These are phyloP conservation scores for Sinosuthora webbiana DNA, from an alignment of 2,113 vertebrate genomes.

Conservation along the genomic window DNA sequence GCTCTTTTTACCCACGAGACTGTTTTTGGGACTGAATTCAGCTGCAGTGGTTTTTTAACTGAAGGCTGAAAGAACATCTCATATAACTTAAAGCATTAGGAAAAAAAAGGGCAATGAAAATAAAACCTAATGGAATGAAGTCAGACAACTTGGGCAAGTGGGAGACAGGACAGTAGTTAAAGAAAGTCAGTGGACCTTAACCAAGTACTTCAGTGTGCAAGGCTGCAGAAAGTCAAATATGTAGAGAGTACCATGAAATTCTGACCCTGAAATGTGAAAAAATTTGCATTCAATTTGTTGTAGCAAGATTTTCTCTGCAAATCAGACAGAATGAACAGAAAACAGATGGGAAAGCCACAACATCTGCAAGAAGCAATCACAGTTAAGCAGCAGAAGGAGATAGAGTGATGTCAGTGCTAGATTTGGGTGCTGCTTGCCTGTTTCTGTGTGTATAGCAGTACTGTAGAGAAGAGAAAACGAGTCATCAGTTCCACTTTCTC, in stretches of 20 bases:
- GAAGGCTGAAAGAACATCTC: not conserved
- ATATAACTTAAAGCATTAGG: not conserved
- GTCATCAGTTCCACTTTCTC: not conserved
- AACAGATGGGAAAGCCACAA: not conserved
- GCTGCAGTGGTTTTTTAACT: not conserved
- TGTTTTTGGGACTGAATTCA: not conserved
- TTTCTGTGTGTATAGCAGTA: not conserved
- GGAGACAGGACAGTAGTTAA: not conserved
- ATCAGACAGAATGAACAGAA: not conserved
- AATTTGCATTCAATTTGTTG: not conserved
- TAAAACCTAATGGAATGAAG: not conserved
- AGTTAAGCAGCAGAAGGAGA: not conserved
- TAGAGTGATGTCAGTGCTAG: not conserved
- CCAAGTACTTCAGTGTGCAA: not conserved
- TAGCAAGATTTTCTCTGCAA: not conserved
- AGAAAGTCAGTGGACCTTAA: not conserved
- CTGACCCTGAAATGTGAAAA: not conserved
- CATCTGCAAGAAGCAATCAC: not conserved
- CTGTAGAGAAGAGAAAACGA: not conserved
- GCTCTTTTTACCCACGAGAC: not conserved
- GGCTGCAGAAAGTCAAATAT: not conserved
- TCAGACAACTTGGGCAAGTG: not conserved
- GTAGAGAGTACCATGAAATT: not conserved
- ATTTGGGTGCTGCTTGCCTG: not conserved
- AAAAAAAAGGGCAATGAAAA: not conserved